Percentiles rank a stretch among this genome's conserved stretches.
Conservation (phyloP, 1,140 invertebrate species). For the Drosophila pruinosa region DNA sequence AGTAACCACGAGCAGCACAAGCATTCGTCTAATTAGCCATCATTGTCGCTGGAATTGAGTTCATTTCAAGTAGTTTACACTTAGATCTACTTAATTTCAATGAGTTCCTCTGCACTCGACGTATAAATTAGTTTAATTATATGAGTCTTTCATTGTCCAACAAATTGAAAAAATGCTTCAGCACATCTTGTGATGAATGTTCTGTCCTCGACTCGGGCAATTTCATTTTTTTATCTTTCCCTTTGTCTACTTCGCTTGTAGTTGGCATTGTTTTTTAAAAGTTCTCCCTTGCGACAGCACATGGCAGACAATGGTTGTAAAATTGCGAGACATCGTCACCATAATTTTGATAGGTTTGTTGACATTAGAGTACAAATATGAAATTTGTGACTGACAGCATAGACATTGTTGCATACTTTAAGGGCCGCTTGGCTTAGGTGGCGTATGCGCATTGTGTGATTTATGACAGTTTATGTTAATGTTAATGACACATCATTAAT, state of each 20-base stretch:
- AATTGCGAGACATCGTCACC: conserved; percentile 4
- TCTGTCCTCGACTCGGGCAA: not conserved
- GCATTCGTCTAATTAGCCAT: not conserved
- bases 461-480: conserved; percentile 61
- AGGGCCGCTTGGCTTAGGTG: not conserved
- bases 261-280: conserved; percentile 16
- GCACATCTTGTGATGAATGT: not conserved
- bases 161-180: not conserved
- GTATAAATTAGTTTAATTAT: not conserved
- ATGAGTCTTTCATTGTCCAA: not conserved
- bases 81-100: not conserved
- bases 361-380: conserved; percentile 28
- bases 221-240: conserved; percentile 6
- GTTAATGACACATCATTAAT: conserved; percentile 73
- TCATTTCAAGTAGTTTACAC: not conserved
- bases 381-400: conserved; percentile 35
- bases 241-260: conserved; percentile 2
- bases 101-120: not conserved
- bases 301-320: conserved; percentile 26
- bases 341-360: conserved; percentile 51
- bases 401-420: conserved; percentile 32
- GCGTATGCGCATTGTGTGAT: conserved; percentile 42
- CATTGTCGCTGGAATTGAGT: not conserved
- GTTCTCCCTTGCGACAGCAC: conserved; percentile 11
- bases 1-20: not conserved